Base-by-base conservation (phyloP, 2,113 vertebrate species). In the Puntigrus tetrazona region DNA sequence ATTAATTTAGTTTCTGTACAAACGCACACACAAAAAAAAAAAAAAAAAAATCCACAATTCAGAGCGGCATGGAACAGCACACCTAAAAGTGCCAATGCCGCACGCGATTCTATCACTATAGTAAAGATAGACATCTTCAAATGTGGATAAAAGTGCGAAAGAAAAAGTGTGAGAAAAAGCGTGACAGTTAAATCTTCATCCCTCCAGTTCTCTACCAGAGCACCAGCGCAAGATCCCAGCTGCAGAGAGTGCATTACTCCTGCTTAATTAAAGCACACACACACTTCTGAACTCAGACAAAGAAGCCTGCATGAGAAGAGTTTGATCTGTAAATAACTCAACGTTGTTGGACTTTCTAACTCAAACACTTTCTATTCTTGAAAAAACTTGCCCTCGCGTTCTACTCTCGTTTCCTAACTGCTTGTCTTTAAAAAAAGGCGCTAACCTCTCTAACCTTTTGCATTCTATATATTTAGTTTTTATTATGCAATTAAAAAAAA, bases 261-360 rank as follows among this genome's bases (percentile, higher is more conserved):
- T 91, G 92, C 92, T 92, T 92, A 94, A 94, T 94, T 94, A 94
- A 92, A 92, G 93, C 91, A 92, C 92, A 85, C 92, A 85, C 91
- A 93, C 47, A 50, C 47, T 18, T 94, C 91, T 91, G 89, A 92
- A 93, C 85, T 93, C 81, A 70, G 87, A 89, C 91, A 89, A 89
- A 89, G 88, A 90, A 81, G 84, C n/a, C n/a, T n/a, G n/a, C n/a
- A n/a, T n/a, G n/a, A n/a, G n/a, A n/a, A n/a, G n/a, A n/a, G n/a
- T n/a, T n/a, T n/a, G n/a, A n/a, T n/a, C n/a, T n/a, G n/a, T n/a
- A n/a, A n/a, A n/a, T n/a, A n/a, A n/a, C n/a, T n/a, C n/a, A n/a
- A n/a, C n/a, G n/a, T n/a, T n/a, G n/a, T n/a, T n/a, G n/a, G n/a
- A n/a, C n/a, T n/a, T n/a, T n/a, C n/a, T n/a, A n/a, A n/a, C n/a